A percentile compares a stretch with the other conserved stretches of the same genome.
Evolutionary conservation across 2,113 vertebrate species (phyloP).

Genomic region (Chascanopsetta lugubris): DNA sequence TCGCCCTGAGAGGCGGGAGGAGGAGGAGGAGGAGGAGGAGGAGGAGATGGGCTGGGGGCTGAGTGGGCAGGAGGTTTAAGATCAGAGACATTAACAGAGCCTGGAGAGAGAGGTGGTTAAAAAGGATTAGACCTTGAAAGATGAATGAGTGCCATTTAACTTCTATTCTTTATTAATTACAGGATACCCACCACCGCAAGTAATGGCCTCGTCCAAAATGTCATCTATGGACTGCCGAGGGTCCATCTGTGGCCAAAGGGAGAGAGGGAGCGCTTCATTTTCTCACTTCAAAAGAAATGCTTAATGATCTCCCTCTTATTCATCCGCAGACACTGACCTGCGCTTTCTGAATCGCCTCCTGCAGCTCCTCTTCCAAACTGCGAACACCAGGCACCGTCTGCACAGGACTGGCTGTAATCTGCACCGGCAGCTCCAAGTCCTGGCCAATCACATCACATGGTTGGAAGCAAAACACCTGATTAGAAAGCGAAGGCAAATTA

Average conservation of each 20-base stretch:
- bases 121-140: constrained; percentile 26
- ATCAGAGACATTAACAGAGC: constrained; percentile 70
- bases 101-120: constrained; percentile 61
- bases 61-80: constrained; percentile 64
- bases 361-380: constrained; percentile 90
- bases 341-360: constrained; percentile 90
- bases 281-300: background rate
- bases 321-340: constrained; percentile 76
- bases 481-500: constrained; percentile 23
- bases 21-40: constrained; percentile 45
- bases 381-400: constrained; percentile 72
- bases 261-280: constrained; percentile 10
- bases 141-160: constrained; percentile 12
- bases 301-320: background rate
- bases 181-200: constrained; percentile 77
- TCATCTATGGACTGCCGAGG: constrained; percentile 87
- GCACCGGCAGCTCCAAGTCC: constrained; percentile 86
- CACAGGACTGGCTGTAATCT: constrained; percentile 85
- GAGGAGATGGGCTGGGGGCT: constrained; percentile 41
- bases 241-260: constrained; percentile 80
- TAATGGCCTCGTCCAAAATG: constrained; percentile 84
- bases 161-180: constrained; percentile 11
- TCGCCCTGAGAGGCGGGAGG: constrained; percentile 51
- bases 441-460: constrained; percentile 82
- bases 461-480: constrained; percentile 79